phyloP scores from a whole-genome alignment of 2,888 invertebrate genomes.

The Augiades crinisus region DNA sequence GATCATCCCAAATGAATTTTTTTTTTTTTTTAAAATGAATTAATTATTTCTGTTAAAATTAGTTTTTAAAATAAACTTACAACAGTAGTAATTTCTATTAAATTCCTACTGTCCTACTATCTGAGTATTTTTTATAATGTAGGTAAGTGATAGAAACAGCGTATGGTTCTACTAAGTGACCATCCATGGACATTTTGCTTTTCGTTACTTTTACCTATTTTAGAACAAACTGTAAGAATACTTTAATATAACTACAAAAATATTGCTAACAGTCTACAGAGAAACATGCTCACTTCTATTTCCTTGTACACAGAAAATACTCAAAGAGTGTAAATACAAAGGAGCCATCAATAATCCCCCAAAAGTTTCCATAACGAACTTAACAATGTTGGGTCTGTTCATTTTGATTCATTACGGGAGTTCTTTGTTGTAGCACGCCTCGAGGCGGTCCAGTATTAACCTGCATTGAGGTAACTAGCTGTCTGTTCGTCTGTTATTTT shows the following conservation, averaged over 20 bases:
- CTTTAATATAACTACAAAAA: background rate
- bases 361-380: slow-evolving; percentile 44
- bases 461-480: slow-evolving; percentile 19
- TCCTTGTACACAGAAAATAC: slow-evolving; percentile 1
- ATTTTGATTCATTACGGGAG: slow-evolving; percentile 48
- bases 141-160: too few relatives aligned
- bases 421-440: slow-evolving; percentile 36
- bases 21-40: too few relatives aligned
- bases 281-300: background rate
- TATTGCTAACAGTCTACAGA: background rate
- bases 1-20: too few relatives aligned
- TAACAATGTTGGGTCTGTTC: slow-evolving; percentile 39
- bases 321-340: slow-evolving; percentile 29
- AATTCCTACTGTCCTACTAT: too few relatives aligned
- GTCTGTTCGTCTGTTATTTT: background rate
- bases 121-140: too few relatives aligned
- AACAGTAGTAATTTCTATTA: too few relatives aligned
- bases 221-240: background rate
- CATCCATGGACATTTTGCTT: too few relatives aligned
- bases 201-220: background rate
- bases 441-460: slow-evolving; percentile 33
- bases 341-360: slow-evolving; percentile 34
- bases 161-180: too few relatives aligned
- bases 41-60: too few relatives aligned
- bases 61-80: too few relatives aligned